phyloP scores from a whole-genome alignment of 2,888 invertebrate species.

The Lochmaea capreae region DNA sequence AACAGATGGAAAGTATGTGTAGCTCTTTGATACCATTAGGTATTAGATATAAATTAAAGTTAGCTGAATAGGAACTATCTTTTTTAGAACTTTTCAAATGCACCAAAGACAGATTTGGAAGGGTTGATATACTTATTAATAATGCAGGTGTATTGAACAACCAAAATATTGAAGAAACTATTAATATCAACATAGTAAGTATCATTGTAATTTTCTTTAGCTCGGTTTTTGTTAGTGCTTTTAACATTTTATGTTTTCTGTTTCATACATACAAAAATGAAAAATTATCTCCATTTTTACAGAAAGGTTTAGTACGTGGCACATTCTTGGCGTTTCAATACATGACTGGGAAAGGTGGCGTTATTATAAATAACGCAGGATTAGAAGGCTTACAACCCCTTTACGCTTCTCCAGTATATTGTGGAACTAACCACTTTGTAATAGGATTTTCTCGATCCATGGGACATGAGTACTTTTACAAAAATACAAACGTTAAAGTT shows the following conservation, averaged over 20 bases:
- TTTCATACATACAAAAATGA: background rate
- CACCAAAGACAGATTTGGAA: constrained; percentile 55
- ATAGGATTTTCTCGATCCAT: constrained; percentile 66
- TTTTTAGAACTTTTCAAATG: constrained; percentile 56
- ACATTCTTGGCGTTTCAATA: constrained; percentile 64
- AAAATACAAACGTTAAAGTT: constrained; percentile 52
- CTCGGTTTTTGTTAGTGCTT: too few species aligned
- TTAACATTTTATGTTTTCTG: too few species aligned
- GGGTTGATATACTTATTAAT: constrained; percentile 65
- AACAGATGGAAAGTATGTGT: constrained; percentile 56
- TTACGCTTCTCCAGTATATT: constrained; percentile 70
- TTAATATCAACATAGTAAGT: constrained; percentile 63
- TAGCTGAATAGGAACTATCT: background rate
- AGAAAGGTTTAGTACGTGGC: constrained; percentile 63
- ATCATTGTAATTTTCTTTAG: background rate
- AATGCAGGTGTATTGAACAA: constrained; percentile 65
- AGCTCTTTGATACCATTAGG: background rate
- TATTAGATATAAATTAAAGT: background rate
- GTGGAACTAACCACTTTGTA: constrained; percentile 70
- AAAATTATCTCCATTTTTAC: constrained; percentile 19
- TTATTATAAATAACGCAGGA: constrained; percentile 70
- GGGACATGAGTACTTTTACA: constrained; percentile 58
- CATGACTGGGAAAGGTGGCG: constrained; percentile 73
- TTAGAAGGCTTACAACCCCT: constrained; percentile 69
- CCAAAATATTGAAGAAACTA: constrained; percentile 55